Evolutionary conservation across 2,888 invertebrate species (phyloP), one percentile per base, ranked within the genome.

Genomic region (Atherix ibis): DNA sequence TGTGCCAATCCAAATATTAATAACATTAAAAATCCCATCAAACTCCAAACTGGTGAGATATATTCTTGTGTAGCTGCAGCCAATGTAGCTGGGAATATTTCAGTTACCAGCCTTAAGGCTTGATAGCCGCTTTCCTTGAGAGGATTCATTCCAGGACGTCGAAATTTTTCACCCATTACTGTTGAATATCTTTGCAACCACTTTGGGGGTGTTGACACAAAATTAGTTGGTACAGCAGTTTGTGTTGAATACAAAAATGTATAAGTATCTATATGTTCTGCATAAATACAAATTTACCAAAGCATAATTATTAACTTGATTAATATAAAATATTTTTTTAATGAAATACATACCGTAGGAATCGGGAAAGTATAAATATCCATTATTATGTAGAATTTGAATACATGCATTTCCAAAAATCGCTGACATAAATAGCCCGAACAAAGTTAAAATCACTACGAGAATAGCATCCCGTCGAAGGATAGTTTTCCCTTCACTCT

Each of bases 1-100:
- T 89, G 89, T 4, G 83, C 84, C 38, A 91, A 70, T 2, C 88
- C 89, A 51, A 91, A 85, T 48, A 84, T 66, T 43, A 88, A 81
- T 38, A 89, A 67, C 44, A 78, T 76, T 52, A 82, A 77, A 60
- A 84, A 89, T 51, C 87, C 83, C 31, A 88, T 67, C 8, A 84
- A 79, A 0, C 84, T 78, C 89, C 89, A 91, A 43, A 84, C 79
- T 33, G 88, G 84, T 0, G 87, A 85, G 4, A 89, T 63, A 53
- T 73, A 69, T 37, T 77, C 71, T 27, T 77, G 67, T 1, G 82
- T 81, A 35, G 85, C 59, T 16, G 81, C 64, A 0, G 85, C 82
- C 18, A 88, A 65, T 1, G 84, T 80, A 1, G 88, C 81, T 0
- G 89, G 89, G 42, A 88, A 78, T n/a, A 89, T 58, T 61, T 89